Percentiles rank a stretch among this genome's conserved stretches.
phyloP scores from a whole-genome alignment of 1,140 invertebrate genomes.

The Venturia canescens region DNA sequence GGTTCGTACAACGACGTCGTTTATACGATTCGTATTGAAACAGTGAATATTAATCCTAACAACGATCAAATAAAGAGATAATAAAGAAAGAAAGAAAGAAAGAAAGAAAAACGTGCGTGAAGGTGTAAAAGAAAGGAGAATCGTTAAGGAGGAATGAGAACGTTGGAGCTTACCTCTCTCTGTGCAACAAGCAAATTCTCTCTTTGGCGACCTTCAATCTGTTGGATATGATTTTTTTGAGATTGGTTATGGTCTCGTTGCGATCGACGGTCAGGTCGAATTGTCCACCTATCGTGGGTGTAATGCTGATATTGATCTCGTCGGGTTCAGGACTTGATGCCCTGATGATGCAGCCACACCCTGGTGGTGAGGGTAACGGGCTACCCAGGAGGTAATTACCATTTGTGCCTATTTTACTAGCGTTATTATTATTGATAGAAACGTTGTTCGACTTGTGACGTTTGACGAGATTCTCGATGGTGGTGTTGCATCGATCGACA shows the following conservation, averaged over 20 bases:
- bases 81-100: neutral
- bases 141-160: neutral
- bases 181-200: slow-evolving; percentile 92
- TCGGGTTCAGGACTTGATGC: slow-evolving; percentile 75
- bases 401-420: slow-evolving; percentile 26
- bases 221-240: slow-evolving; percentile 95
- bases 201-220: slow-evolving; percentile 94
- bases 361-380: slow-evolving; percentile 63
- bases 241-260: slow-evolving; percentile 88
- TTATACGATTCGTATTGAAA: too few species aligned
- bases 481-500: neutral
- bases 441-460: neutral
- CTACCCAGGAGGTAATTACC: slow-evolving; percentile 29
- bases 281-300: slow-evolving; percentile 93
- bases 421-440: slow-evolving; percentile 39
- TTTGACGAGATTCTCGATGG: neutral
- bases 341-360: slow-evolving; percentile 79
- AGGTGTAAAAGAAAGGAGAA: neutral
- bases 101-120: neutral
- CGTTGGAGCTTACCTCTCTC: slow-evolving; percentile 87
- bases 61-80: too few species aligned
- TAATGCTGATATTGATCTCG: slow-evolving; percentile 88
- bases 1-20: too few species aligned
- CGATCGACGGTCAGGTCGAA: slow-evolving; percentile 89
- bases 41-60: too few species aligned